phyloP scores from a whole-genome alignment of 2,113 vertebrate genomes.

The Cisticola juncidis region DNA sequence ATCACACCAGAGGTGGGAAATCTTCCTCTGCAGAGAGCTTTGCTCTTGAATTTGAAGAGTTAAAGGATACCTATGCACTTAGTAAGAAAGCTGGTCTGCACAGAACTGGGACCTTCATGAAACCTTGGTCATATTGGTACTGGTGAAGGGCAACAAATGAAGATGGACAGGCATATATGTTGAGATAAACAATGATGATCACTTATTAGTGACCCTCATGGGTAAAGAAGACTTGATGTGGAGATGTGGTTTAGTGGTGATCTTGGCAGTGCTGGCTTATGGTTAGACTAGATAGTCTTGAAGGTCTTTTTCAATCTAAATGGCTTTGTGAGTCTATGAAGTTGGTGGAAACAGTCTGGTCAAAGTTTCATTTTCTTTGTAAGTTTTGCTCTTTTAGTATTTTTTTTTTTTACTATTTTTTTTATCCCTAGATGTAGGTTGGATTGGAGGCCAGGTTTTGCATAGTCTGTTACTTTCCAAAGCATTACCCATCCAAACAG shows the following conservation, averaged over 20 bases:
- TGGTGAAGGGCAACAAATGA: neutral
- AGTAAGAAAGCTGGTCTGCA: neutral
- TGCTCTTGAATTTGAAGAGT: neutral
- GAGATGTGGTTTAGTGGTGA: neutral
- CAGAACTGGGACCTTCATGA: neutral
- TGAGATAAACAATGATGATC: neutral
- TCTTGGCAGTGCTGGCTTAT: neutral
- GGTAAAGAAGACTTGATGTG: neutral
- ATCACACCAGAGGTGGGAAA: neutral
- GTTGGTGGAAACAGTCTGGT: neutral
- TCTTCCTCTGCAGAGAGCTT: neutral
- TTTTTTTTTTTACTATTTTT: neutral
- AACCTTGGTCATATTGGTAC: neutral
- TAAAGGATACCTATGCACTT: neutral
- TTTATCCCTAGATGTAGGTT: neutral
- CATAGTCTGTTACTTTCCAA: neutral
- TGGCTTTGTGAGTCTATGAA: neutral
- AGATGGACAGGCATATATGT: neutral
- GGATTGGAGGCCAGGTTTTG: neutral
- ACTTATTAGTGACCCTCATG: neutral
- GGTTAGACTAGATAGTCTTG: neutral
- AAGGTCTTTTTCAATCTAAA: neutral
- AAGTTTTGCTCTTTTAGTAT: neutral
- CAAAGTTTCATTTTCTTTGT: neutral
- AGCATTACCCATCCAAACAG: neutral